These are phyloP conservation scores for Cavia aperea DNA, from an alignment of 2,113 vertebrate species.

Conservation along the genomic window DNA sequence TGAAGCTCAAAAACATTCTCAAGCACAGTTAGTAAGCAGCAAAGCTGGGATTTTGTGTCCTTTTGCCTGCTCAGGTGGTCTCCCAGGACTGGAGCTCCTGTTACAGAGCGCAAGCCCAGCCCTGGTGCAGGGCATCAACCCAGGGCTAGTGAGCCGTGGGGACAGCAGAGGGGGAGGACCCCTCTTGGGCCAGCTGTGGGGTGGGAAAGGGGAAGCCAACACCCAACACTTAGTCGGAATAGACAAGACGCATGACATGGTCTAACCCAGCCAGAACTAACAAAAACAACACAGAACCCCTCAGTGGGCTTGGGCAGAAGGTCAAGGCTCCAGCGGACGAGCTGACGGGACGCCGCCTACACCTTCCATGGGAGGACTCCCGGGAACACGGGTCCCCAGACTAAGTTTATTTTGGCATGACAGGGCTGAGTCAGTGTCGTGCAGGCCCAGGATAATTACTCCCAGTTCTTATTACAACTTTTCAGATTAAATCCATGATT, in stretches of 20 bases:
- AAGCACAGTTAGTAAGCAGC: not conserved
- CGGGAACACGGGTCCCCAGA: not conserved
- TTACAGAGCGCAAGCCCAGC: not conserved
- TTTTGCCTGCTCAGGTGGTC: not conserved
- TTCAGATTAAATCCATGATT: not conserved
- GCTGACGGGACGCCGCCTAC: not conserved
- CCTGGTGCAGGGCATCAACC: not conserved
- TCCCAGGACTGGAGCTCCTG: conserved; percentile 4
- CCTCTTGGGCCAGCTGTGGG: not conserved
- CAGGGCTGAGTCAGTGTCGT: not conserved
- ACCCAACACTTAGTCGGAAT: not conserved
- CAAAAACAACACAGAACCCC: not conserved
- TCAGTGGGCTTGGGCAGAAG: not conserved
- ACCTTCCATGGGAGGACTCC: not conserved
- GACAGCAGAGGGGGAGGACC: not conserved
- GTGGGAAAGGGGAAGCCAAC: not conserved
- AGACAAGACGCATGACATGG: not conserved
- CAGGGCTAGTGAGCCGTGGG: not conserved
- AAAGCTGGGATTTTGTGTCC: not conserved
- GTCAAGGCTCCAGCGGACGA: not conserved
- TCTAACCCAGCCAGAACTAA: not conserved
- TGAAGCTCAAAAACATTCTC: conserved; percentile 10
- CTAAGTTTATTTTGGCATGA: not conserved
- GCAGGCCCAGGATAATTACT: not conserved
- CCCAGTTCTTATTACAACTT: not conserved